Evolutionary conservation across 2,797 vertebrate species (phyloP).

Genomic region (Darevskia nairensis): DNA sequence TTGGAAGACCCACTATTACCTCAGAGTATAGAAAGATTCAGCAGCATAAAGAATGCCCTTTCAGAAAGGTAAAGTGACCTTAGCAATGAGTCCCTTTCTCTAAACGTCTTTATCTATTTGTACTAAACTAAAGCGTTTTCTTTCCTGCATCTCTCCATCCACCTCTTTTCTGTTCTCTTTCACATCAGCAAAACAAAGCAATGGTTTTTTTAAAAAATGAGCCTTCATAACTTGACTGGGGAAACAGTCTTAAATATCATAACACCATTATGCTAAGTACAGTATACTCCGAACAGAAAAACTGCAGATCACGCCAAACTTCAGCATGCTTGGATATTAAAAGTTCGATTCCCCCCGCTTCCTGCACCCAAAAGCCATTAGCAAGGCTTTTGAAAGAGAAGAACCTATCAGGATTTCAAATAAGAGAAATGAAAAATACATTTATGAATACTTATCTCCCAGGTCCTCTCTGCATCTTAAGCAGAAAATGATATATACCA

Average conservation of each 20-base stretch:
- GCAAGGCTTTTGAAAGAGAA: conserved; percentile 50
- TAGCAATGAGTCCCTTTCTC: not conserved
- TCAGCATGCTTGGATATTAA: conserved; percentile 55
- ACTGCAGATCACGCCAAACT: conserved; percentile 53
- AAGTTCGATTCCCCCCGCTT: conserved; percentile 39
- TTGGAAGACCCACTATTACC: not conserved
- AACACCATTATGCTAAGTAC: conserved; percentile 64
- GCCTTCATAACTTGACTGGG: conserved; percentile 36
- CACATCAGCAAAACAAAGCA: conserved; percentile 59
- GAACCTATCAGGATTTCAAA: conserved; percentile 62
- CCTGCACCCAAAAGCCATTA: conserved; percentile 55
- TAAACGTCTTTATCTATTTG: not conserved
- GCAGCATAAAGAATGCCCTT: not conserved
- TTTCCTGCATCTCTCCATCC: not conserved
- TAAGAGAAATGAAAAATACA: conserved; percentile 62
- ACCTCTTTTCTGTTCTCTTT: not conserved
- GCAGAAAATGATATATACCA: conserved; percentile 60
- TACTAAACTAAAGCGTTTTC: not conserved
- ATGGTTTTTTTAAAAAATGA: conserved; percentile 41
- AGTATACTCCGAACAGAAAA: conserved; percentile 60
- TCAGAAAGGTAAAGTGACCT: not conserved
- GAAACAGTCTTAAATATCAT: conserved; percentile 66
- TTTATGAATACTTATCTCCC: conserved; percentile 62
- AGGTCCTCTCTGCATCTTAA: conserved; percentile 60
- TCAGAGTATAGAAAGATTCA: not conserved